Conservation (phyloP, 2,888 invertebrate genomes). For the Pheosia gnoma region DNA sequence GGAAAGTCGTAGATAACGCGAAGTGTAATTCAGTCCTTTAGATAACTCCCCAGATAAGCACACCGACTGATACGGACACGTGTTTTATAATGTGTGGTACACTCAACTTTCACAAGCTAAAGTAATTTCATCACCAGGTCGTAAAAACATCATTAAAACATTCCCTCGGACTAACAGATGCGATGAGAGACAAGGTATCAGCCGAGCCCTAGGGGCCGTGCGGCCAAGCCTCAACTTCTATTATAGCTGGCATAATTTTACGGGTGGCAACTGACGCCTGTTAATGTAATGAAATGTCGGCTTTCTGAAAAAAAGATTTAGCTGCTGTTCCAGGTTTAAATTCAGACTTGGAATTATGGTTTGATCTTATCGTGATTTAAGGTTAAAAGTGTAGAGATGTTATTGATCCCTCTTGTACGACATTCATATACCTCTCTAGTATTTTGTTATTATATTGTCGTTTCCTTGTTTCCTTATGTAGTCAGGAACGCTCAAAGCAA, state of each 20-base stretch:
- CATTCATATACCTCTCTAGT: no score
- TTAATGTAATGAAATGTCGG: constrained; percentile 27
- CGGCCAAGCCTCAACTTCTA: constrained; percentile 33
- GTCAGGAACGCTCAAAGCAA: background rate
- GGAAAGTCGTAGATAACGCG: background rate
- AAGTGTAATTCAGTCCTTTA: background rate
- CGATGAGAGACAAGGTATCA: constrained; percentile 30
- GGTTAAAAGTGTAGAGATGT: no score
- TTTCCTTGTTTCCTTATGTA: background rate
- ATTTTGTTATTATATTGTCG: background rate
- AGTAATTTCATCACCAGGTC: constrained; percentile 7
- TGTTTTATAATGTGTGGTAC: background rate
- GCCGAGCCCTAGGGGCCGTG: constrained; percentile 32
- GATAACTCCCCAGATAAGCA: background rate
- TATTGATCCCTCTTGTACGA: no score
- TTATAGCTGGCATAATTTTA: constrained; percentile 38
- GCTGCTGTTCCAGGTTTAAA: background rate
- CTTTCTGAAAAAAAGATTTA: constrained; percentile 11
- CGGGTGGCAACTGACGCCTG: constrained; percentile 31
- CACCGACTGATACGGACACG: background rate
- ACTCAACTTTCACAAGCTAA: constrained; percentile 2
- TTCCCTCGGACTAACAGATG: constrained; percentile 15
- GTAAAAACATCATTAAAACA: constrained; percentile 31
- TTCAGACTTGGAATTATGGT: background rate
- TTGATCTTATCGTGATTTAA: background rate